Evolutionary conservation across 2,113 vertebrate genomes (phyloP).

Genomic region (Phylloscopus trochilus): DNA sequence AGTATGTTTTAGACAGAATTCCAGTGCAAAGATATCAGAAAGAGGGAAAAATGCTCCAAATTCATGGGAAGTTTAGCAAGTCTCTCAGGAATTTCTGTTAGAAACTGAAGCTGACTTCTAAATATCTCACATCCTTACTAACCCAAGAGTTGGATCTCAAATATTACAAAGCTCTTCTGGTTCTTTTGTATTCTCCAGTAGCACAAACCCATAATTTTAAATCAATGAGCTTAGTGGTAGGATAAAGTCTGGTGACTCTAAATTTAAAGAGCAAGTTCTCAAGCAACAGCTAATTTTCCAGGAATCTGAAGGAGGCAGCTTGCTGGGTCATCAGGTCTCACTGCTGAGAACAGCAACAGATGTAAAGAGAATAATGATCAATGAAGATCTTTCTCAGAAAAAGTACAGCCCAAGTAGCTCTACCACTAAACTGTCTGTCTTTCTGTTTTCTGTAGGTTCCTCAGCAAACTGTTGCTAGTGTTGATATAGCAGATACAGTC

Average conservation of each 20-base stretch:
- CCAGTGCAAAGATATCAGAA: not conserved
- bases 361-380: not conserved
- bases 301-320: not conserved
- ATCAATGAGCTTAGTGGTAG: not conserved
- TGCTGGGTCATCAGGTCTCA: not conserved
- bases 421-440: not conserved
- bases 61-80: not conserved
- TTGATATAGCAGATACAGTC: not conserved
- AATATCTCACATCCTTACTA: not conserved
- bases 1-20: slow-evolving; percentile 29
- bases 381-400: not conserved
- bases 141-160: not conserved
- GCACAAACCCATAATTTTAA: not conserved
- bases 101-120: not conserved
- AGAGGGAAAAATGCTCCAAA: not conserved
- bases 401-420: not conserved
- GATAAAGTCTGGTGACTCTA: not conserved
- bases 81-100: not conserved
- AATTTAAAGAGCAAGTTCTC: slow-evolving; percentile 9
- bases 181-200: not conserved
- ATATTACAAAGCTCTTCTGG: not conserved
- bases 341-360: not conserved
- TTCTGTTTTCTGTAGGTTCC: not conserved
- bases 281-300: not conserved
- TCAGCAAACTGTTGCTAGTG: not conserved